phyloP scores from a whole-genome alignment of 2,888 invertebrate species.

The Geotrupes spiniger region DNA sequence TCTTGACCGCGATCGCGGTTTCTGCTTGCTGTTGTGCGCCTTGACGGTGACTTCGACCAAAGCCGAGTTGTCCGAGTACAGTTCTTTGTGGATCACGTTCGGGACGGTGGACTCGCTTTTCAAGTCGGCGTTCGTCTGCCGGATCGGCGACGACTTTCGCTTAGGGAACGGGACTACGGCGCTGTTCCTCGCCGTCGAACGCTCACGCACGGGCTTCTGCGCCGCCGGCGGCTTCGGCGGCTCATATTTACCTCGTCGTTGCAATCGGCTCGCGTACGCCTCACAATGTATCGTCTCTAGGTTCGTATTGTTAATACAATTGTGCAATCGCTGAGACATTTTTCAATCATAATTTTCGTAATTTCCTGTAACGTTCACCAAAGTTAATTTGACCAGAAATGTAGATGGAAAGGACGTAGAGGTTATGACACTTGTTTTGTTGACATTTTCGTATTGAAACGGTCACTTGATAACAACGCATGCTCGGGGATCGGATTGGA shows the following conservation, averaged over 20 bases:
- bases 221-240: not conserved
- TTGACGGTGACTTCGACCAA: conserved; percentile 36
- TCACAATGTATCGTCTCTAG: conserved; percentile 28
- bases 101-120: conserved; percentile 15
- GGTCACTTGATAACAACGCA: conserved; percentile 18
- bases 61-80: conserved; percentile 30
- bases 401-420: conserved; percentile 14
- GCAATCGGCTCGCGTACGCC: conserved; percentile 17
- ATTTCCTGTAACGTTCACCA: conserved; percentile 7
- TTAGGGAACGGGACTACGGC: conserved; percentile 6
- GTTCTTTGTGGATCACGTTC: conserved; percentile 25
- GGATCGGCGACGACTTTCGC: conserved; percentile 3
- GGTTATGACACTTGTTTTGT: conserved; percentile 22
- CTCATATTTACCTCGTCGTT: conserved; percentile 19
- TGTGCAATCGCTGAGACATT: conserved; percentile 27
- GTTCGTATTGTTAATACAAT: conserved; percentile 23
- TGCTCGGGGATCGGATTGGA: conserved; percentile 2
- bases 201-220: not conserved
- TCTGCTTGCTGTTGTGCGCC: conserved; percentile 32
- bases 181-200: conserved; percentile 6
- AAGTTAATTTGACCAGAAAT: conserved; percentile 16
- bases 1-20: conserved; percentile 28
- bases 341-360: conserved; percentile 20
- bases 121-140: conserved; percentile 10
- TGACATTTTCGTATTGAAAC: conserved; percentile 18